Conservation (phyloP, 1,140 invertebrate genomes). For the Nilaparvata lugens region DNA sequence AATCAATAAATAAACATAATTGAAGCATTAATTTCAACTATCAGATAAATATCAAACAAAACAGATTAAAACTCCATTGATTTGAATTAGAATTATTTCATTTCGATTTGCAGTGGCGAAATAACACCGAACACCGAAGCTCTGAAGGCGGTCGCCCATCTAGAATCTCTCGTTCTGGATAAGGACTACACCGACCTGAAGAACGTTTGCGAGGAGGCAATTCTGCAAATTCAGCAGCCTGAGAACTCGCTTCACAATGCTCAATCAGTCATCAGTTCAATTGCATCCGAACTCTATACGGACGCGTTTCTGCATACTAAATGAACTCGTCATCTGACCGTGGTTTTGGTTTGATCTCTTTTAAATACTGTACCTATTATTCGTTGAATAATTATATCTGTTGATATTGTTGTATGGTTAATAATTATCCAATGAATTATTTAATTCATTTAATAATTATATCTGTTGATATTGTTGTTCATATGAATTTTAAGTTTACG, state of each 20-base stretch:
- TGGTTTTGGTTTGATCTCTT: no score
- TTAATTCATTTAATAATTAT: no score
- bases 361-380: no score
- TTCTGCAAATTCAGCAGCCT: conserved; percentile 38
- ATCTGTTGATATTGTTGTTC: no score
- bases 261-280: conserved; percentile 20
- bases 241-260: conserved; percentile 42
- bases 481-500: no score
- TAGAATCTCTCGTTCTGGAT: conserved; percentile 37
- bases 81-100: not conserved
- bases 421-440: no score
- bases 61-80: no score
- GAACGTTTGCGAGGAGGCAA: conserved; percentile 36
- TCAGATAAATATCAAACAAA: not conserved
- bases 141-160: conserved; percentile 35
- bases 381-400: no score
- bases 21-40: not conserved
- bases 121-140: conserved; percentile 35
- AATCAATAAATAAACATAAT: not conserved
- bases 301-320: conserved; percentile 17
- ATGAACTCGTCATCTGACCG: not conserved
- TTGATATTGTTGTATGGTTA: no score
- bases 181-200: conserved; percentile 39
- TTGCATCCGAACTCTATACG: conserved; percentile 24
- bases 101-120: not conserved